Evolutionary conservation across 2,888 invertebrate genomes (phyloP).

Genomic region (Dynastes hyllus): DNA sequence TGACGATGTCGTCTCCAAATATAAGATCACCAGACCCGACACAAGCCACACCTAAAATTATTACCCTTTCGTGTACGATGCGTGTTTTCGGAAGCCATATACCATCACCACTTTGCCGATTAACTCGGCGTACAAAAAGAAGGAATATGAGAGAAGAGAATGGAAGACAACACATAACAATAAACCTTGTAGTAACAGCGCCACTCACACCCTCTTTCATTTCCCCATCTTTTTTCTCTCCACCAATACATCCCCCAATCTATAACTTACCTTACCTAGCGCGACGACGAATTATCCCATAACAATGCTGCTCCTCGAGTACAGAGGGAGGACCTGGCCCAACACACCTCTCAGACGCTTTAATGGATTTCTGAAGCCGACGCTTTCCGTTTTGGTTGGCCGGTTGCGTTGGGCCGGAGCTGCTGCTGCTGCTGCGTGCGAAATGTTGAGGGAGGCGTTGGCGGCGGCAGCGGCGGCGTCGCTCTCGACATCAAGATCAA

Average conservation of each 20-base stretch:
- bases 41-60: slow-evolving; percentile 3
- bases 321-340: slow-evolving; percentile 6
- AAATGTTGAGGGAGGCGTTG: slow-evolving; percentile 63
- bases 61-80: background rate
- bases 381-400: slow-evolving; percentile 29
- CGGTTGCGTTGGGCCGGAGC: background rate
- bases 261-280: background rate
- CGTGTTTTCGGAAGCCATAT: slow-evolving; percentile 30
- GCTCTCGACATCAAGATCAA: slow-evolving; percentile 61
- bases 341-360: slow-evolving; percentile 32
- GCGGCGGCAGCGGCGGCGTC: slow-evolving; percentile 56
- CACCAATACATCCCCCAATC: background rate
- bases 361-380: slow-evolving; percentile 37
- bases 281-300: slow-evolving; percentile 22
- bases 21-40: slow-evolving; percentile 1
- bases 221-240: slow-evolving; percentile 13
- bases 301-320: slow-evolving; percentile 11
- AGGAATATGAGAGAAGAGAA: background rate
- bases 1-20: background rate
- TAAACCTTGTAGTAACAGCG: background rate
- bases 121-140: slow-evolving; percentile 8
- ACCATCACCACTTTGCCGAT: slow-evolving; percentile 3
- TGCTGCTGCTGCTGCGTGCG: slow-evolving; percentile 62
- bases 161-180: background rate
- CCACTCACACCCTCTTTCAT: background rate